Evolutionary conservation across 2,113 vertebrate species (phyloP).

Genomic region (Poeciliopsis retropinna): DNA sequence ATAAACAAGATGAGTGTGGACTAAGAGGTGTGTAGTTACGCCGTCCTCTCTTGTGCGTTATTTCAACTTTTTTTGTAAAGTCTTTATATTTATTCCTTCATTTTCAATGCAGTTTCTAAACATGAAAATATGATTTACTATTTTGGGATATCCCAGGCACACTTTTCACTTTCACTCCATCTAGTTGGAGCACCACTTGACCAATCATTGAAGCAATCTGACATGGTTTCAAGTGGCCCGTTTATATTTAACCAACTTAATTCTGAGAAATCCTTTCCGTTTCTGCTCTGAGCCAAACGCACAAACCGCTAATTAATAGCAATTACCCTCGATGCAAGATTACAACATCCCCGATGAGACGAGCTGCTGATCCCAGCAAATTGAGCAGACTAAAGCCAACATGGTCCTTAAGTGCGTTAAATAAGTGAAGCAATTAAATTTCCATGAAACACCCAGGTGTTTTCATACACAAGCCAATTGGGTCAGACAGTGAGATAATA

Average conservation of each 20-base stretch:
- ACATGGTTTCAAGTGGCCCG: neutral
- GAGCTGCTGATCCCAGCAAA: slow-evolving; percentile 71
- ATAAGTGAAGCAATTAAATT: slow-evolving; percentile 78
- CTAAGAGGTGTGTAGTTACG: too few relatives aligned
- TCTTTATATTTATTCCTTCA: too few relatives aligned
- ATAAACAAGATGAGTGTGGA: too few relatives aligned
- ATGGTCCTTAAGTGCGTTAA: slow-evolving; percentile 71
- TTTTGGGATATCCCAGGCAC: neutral
- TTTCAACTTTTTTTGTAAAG: too few relatives aligned
- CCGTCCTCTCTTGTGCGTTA: too few relatives aligned
- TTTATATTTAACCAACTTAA: slow-evolving; percentile 24
- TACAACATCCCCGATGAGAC: slow-evolving; percentile 54
- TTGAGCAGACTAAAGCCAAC: slow-evolving; percentile 66
- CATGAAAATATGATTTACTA: too few relatives aligned
- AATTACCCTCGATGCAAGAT: slow-evolving; percentile 72
- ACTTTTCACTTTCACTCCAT: neutral
- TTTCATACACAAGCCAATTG: slow-evolving; percentile 61
- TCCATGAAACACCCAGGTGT: slow-evolving; percentile 76
- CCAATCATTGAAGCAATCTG: neutral
- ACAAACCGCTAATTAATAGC: slow-evolving; percentile 75
- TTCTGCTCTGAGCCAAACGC: slow-evolving; percentile 51
- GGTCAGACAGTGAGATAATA: slow-evolving; percentile 65
- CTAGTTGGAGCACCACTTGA: neutral
- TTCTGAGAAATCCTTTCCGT: slow-evolving; percentile 13
- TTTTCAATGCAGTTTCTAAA: too few relatives aligned